These are phyloP conservation scores for Anthrax anthrax DNA, from an alignment of 2,888 invertebrate species.

Conservation along the genomic window DNA sequence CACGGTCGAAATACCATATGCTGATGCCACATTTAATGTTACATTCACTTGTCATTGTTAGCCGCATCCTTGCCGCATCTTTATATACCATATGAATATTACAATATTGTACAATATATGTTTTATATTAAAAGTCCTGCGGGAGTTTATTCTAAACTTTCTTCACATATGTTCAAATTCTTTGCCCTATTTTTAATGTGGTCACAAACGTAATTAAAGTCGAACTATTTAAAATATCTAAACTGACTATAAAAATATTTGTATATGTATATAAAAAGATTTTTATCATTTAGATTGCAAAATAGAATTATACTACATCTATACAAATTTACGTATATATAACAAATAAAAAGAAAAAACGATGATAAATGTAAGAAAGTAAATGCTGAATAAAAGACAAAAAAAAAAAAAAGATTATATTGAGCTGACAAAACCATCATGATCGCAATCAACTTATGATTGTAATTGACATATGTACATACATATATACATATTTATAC, in stretches of 20 bases:
- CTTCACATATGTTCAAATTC: constrained; percentile 7
- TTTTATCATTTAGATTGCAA: too few relatives aligned
- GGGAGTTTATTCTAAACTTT: constrained; percentile 1
- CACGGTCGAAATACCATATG: constrained; percentile 23
- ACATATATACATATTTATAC: background rate
- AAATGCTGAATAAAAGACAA: background rate
- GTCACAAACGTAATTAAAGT: constrained; percentile 7
- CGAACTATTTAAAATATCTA: background rate
- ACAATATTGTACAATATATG: too few relatives aligned
- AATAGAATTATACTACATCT: too few relatives aligned
- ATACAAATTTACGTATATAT: background rate
- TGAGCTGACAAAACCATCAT: constrained; percentile 5
- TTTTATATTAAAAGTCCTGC: constrained; percentile 1
- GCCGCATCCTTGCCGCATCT: background rate
- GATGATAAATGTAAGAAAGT: background rate
- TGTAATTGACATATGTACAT: background rate
- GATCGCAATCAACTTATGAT: constrained; percentile 4
- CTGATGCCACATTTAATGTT: constrained; percentile 36
- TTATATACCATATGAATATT: background rate
- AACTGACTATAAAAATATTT: background rate
- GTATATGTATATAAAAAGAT: too few relatives aligned
- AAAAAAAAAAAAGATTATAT: background rate
- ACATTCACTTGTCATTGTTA: constrained; percentile 27
- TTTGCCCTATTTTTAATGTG: constrained; percentile 3
- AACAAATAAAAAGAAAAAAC: background rate